phyloP scores from a whole-genome alignment of 2,113 vertebrate species.

The Colossoma macropomum region DNA sequence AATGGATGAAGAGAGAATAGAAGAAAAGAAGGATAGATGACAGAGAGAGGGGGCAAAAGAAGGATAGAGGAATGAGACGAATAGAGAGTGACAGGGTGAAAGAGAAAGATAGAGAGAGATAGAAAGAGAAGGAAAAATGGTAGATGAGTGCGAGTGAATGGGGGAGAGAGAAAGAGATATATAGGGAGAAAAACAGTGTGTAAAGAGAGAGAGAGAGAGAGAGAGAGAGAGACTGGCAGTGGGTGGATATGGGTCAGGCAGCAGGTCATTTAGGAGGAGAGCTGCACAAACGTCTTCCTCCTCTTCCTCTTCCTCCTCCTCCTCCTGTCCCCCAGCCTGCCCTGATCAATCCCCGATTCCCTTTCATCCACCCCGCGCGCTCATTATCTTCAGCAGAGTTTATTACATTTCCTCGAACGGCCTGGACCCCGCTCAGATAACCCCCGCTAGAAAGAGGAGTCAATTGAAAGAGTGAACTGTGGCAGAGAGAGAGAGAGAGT shows the following conservation, averaged over 20 bases:
- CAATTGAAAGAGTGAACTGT: conserved; percentile 15
- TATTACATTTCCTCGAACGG: conserved; percentile 34
- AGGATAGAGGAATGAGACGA: too few species aligned
- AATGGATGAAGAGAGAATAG: too few species aligned
- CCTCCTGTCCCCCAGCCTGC: conserved; percentile 1
- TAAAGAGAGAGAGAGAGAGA: background rate
- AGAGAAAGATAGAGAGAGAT: too few species aligned
- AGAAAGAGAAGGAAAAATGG: background rate
- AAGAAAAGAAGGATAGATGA: too few species aligned
- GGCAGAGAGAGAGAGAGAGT: background rate
- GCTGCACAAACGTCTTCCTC: background rate
- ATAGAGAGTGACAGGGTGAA: too few species aligned
- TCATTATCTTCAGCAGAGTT: conserved; percentile 43
- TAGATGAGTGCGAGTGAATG: background rate
- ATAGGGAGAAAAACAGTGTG: too few species aligned
- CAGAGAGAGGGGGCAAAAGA: too few species aligned
- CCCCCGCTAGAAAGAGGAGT: conserved; percentile 26
- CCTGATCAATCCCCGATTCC: conserved; percentile 35
- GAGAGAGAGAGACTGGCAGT: background rate
- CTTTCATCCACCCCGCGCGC: conserved; percentile 22
- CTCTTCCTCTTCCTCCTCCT: background rate
- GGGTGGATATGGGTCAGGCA: conserved; percentile 6
- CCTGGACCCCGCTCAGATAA: conserved; percentile 23
- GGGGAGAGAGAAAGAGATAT: too few species aligned
- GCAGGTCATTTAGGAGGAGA: background rate